Evolutionary conservation across 2,888 invertebrate genomes (phyloP).

Genomic region (Sisyra terminalis): DNA sequence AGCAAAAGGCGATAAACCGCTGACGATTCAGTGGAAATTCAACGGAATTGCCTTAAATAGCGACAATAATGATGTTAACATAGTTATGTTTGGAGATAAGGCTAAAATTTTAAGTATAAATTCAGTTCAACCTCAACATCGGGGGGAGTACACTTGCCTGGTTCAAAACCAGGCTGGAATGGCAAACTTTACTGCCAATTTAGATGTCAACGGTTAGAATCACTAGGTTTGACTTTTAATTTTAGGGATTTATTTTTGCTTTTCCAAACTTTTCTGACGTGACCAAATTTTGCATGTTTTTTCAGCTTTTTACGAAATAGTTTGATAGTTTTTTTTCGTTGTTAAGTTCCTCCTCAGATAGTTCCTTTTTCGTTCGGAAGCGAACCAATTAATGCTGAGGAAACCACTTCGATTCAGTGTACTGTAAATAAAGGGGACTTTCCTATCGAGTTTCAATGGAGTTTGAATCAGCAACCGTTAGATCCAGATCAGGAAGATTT

Average conservation of each 20-base stretch:
- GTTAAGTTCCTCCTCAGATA: slow-evolving; percentile 59
- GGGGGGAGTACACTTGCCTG: slow-evolving; percentile 58
- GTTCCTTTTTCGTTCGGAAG: slow-evolving; percentile 62
- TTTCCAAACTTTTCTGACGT: no score
- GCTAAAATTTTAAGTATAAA: slow-evolving; percentile 8
- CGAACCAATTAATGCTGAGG: slow-evolving; percentile 43
- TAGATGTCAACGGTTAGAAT: slow-evolving; percentile 54
- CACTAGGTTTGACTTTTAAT: background rate
- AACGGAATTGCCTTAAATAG: slow-evolving; percentile 35
- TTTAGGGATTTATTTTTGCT: background rate
- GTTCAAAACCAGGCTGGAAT: slow-evolving; percentile 53
- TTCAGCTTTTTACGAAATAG: no score
- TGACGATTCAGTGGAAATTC: slow-evolving; percentile 54
- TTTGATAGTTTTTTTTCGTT: no score
- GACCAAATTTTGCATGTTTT: no score
- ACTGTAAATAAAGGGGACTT: slow-evolving; percentile 48
- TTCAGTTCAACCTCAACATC: slow-evolving; percentile 32
- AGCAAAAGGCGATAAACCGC: slow-evolving; percentile 54
- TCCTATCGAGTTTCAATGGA: slow-evolving; percentile 58
- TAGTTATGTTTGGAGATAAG: slow-evolving; percentile 8
- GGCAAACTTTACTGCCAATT: slow-evolving; percentile 43
- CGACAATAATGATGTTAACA: slow-evolving; percentile 2
- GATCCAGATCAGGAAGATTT: slow-evolving; percentile 21
- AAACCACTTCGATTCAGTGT: slow-evolving; percentile 35
- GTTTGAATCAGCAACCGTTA: slow-evolving; percentile 47